Base-by-base conservation (phyloP, 30 jellyfish, hydroid and myxozoan species). In the Turritopsis dohrnii region DNA sequence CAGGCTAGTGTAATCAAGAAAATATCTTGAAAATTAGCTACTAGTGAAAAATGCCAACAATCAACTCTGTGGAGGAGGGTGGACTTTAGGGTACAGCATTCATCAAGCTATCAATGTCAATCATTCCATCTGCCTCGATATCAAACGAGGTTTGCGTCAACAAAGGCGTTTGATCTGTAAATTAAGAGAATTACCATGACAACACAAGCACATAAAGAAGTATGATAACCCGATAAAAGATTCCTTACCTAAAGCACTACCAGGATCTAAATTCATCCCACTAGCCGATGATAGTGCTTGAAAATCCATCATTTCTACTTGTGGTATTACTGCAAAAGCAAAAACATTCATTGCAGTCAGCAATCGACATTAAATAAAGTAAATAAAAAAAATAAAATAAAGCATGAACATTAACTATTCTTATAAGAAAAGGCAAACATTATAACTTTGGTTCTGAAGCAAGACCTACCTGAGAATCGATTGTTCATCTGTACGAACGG, bases 31-130 rank as follows among this genome's bases (percentile, higher is more conserved):
- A n/a, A n/a, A n/a, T n/a, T n/a, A n/a, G n/a, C n/a, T n/a, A n/a
- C n/a, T n/a, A n/a, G n/a, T n/a, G n/a, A n/a, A n/a, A n/a, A n/a
- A n/a, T n/a, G n/a, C n/a, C n/a, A n/a, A n/a, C n/a, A n/a, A 3
- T 41, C 60, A 41, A 3, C 60, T 41, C 5, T 13, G 60, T 41
- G 60, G 5, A 41, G 60, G 60, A 41, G 60, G 60, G 13, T 3
- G 13, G 60, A 41, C 16, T 9, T 27, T 19, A 69, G 28, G 77
- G 77, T 69, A 69, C 85, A 16, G 73, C 71, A 18, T 60, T 77
- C 85, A 77, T 77, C 85, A 77, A 28, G 53, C 75, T 77, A 20
- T 77, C 85, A 20, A 77, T 77, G 71, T 77, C 85, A 0, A 77
- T 28, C 71, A 77, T 77, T 19, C 17, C 77, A 69, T 69, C 77